phyloP scores from a whole-genome alignment of 1,140 invertebrate species.

The Anastrepha obliqua region DNA sequence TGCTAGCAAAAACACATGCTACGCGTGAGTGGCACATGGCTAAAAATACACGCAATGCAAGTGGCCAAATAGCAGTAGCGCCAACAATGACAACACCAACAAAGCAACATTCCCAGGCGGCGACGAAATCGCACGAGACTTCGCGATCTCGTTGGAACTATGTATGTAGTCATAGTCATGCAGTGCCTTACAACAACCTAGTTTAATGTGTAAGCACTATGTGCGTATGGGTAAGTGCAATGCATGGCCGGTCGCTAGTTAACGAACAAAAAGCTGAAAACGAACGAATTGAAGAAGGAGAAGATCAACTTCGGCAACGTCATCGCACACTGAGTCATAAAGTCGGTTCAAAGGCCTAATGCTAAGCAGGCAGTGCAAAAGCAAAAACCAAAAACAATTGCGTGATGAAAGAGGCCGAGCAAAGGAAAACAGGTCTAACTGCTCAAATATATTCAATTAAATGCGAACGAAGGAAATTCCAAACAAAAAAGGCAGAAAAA shows the following conservation, averaged over 20 bases:
- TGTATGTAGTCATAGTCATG: not conserved
- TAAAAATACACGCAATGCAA: slow-evolving; percentile 37
- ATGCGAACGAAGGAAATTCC: not conserved
- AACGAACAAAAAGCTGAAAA: not conserved
- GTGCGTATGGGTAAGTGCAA: not conserved
- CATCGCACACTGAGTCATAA: slow-evolving; percentile 19
- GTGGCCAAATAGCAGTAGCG: not conserved
- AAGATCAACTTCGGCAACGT: not conserved
- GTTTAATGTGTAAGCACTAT: not conserved
- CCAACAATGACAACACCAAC: not conserved
- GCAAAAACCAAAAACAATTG: not conserved
- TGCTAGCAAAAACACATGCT: not conserved
- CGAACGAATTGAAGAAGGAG: not conserved
- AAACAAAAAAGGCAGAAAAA: not conserved
- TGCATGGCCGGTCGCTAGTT: not conserved
- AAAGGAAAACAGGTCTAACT: not conserved
- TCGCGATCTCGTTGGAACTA: slow-evolving; percentile 12
- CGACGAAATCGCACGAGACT: slow-evolving; percentile 46
- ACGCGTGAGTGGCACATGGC: slow-evolving; percentile 39
- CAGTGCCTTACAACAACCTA: not conserved
- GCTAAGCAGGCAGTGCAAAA: not conserved
- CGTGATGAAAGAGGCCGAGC: too few relatives aligned
- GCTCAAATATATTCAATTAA: not conserved
- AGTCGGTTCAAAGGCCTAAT: slow-evolving; percentile 23
- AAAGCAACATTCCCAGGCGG: not conserved